A percentile compares a stretch with the other conserved stretches of the same genome.
Evolutionary conservation across 2,113 vertebrate species (phyloP).

Genomic region (Brachypteracias leptosomus): DNA sequence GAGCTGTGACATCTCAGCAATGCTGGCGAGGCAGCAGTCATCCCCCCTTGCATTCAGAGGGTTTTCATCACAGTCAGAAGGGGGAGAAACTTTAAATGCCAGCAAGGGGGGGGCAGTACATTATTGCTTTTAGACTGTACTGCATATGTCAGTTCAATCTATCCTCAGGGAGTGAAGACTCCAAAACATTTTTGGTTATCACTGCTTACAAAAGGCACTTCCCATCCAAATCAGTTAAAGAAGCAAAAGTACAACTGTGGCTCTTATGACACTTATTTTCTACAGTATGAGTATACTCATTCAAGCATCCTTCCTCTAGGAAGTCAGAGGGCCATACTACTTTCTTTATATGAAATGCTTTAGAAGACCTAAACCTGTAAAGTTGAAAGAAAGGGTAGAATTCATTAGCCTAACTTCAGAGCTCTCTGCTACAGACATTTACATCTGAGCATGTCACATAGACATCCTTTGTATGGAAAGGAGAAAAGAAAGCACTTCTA

Average conservation of each 20-base stretch:
- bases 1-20: conserved; percentile 46
- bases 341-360: not conserved
- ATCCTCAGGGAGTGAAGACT: not conserved
- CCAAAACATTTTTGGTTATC: not conserved
- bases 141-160: not conserved
- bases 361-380: not conserved
- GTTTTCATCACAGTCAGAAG: conserved; percentile 17
- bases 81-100: conserved; percentile 18
- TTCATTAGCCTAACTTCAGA: conserved; percentile 4
- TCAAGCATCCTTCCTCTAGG: not conserved
- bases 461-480: not conserved
- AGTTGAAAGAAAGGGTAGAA: not conserved
- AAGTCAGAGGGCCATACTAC: not conserved
- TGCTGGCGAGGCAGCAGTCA: not conserved
- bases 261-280: not conserved
- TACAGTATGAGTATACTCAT: not conserved
- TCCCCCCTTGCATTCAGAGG: not conserved
- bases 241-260: not conserved
- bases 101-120: not conserved
- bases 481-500: not conserved
- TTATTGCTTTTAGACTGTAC: not conserved
- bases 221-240: not conserved
- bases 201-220: not conserved
- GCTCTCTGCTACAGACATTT: not conserved
- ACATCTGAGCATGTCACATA: not conserved